These are phyloP conservation scores for Clarias gariepinus DNA, from an alignment of 2,113 vertebrate genomes.

Conservation along the genomic window DNA sequence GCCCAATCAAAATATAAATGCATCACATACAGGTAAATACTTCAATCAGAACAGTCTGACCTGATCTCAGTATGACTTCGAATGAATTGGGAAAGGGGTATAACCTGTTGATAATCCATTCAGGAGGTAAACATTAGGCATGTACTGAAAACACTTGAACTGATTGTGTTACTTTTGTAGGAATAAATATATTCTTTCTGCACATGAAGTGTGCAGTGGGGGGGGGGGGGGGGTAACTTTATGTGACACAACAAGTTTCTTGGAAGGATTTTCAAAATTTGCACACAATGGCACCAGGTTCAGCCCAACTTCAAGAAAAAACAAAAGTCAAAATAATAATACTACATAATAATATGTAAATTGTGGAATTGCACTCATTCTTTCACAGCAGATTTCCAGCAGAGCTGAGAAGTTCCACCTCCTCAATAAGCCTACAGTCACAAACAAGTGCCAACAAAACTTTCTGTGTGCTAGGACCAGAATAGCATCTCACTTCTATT, in stretches of 20 bases:
- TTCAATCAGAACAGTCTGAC: not conserved
- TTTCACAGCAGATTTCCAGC: not conserved
- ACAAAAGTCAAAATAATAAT: not conserved
- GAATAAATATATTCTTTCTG: too few relatives aligned
- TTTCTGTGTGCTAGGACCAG: not conserved
- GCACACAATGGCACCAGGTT: not conserved
- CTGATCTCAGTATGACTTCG: too few relatives aligned
- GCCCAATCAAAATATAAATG: too few relatives aligned
- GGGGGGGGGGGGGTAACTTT: too few relatives aligned
- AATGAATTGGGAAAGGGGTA: too few relatives aligned
- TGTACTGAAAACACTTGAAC: too few relatives aligned
- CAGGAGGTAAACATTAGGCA: too few relatives aligned
- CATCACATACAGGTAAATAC: not conserved
- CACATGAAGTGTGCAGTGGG: too few relatives aligned
- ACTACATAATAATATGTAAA: not conserved
- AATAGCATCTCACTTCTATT: slow-evolving; percentile 24
- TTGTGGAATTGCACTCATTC: not conserved
- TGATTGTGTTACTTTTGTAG: too few relatives aligned
- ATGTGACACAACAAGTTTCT: too few relatives aligned
- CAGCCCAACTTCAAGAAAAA: too few relatives aligned
- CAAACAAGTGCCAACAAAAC: slow-evolving; percentile 11
- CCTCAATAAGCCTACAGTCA: not conserved
- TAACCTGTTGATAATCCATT: too few relatives aligned
- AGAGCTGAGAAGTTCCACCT: slow-evolving; percentile 23
- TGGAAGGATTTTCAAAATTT: not conserved